Conservation (phyloP, 2,888 invertebrate genomes). For the Timema cristinae region DNA sequence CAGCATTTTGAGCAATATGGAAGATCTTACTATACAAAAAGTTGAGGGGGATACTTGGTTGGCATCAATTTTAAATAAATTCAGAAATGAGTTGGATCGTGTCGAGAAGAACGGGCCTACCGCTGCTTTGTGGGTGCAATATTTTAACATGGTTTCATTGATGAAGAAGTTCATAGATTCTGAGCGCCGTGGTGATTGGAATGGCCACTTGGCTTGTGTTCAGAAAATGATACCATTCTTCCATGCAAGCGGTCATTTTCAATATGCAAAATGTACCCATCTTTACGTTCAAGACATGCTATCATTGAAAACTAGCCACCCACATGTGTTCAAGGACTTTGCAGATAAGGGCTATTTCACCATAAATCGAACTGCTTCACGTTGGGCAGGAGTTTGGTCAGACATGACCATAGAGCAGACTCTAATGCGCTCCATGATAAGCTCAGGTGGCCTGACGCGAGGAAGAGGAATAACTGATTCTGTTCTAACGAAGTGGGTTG, state of each 20-base stretch:
- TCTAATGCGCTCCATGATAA: not conserved
- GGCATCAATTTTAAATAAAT: no score
- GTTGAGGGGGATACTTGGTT: no score
- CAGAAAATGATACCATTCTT: slow-evolving; percentile 8
- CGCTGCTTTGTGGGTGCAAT: no score
- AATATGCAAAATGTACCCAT: not conserved
- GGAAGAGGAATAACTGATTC: slow-evolving; percentile 1
- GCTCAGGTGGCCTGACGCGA: slow-evolving; percentile 2
- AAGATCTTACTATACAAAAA: no score
- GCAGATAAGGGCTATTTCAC: slow-evolving; percentile 6
- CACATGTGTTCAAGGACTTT: slow-evolving; percentile 1
- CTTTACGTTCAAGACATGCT: slow-evolving; percentile 7
- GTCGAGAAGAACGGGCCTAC: no score
- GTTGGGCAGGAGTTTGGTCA: slow-evolving; percentile 3
- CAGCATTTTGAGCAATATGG: no score
- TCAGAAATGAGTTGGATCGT: no score
- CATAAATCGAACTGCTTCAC: slow-evolving; percentile 8
- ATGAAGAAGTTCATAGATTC: slow-evolving; percentile 10
- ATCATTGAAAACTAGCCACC: not conserved
- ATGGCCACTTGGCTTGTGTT: not conserved
- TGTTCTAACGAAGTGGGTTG: not conserved
- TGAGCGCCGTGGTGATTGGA: slow-evolving; percentile 1
- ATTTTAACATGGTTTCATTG: no score
- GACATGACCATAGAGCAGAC: slow-evolving; percentile 11
- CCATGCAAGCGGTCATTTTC: slow-evolving; percentile 8